Evolutionary conservation across 2,888 invertebrate genomes (phyloP).

Genomic region (Pollenia labialis): DNA sequence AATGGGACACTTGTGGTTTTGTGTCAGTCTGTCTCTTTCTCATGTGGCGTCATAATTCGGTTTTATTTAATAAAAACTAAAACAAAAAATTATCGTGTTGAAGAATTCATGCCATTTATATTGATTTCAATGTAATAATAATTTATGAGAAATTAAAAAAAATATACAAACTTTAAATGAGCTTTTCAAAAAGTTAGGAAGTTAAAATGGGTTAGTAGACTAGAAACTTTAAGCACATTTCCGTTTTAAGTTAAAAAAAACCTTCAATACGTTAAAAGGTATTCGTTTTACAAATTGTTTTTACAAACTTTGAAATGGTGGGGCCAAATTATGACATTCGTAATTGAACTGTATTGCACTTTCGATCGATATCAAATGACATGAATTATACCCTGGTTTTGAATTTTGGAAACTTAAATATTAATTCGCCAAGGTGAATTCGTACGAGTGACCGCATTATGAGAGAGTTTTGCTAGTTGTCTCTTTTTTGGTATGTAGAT

Average conservation of each 20-base stretch:
- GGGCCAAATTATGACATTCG: too few species aligned
- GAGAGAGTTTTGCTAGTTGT: too few species aligned
- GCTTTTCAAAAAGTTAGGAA: conserved; percentile 17
- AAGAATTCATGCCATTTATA: conserved; percentile 40
- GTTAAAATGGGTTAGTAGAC: conserved; percentile 13
- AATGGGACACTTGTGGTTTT: conserved; percentile 43
- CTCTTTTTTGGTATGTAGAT: too few species aligned
- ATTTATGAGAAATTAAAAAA: conserved; percentile 25
- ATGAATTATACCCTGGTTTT: too few species aligned
- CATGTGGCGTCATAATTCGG: conserved; percentile 7
- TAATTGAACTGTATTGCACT: too few species aligned
- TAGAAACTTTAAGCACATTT: background rate
- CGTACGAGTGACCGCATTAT: too few species aligned
- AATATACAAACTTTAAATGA: conserved; percentile 6
- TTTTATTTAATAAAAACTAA: background rate
- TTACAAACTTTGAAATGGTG: too few species aligned
- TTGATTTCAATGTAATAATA: conserved; percentile 47
- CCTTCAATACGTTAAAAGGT: too few species aligned
- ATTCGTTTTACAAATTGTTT: too few species aligned
- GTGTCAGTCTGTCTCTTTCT: background rate
- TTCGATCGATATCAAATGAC: too few species aligned
- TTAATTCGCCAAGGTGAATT: too few species aligned
- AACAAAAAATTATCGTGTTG: conserved; percentile 22
- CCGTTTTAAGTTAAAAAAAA: background rate
- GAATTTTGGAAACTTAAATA: too few species aligned